Percentiles rank a stretch among this genome's conserved stretches.
phyloP scores from a whole-genome alignment of 2,888 invertebrate genomes.

The Xanthorhoe designata region DNA sequence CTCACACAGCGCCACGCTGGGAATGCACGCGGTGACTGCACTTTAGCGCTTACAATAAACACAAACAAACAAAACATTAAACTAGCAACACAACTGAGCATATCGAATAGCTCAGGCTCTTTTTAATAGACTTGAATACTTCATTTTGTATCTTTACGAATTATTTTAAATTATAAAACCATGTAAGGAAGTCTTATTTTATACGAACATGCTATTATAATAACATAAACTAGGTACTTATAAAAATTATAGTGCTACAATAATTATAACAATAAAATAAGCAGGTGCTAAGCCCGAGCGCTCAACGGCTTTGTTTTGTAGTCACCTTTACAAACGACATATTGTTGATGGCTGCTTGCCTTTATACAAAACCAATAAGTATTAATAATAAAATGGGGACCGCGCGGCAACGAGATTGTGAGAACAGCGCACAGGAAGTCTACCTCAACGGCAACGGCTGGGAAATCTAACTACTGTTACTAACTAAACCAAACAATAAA shows the following conservation, averaged over 20 bases:
- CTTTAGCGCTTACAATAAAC: slow-evolving; percentile 83
- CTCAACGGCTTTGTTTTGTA: slow-evolving; percentile 82
- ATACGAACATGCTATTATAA: background rate
- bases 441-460: slow-evolving; percentile 67
- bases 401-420: slow-evolving; percentile 69
- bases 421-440: slow-evolving; percentile 79
- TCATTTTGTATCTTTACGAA: background rate
- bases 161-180: background rate
- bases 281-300: slow-evolving; percentile 78
- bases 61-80: slow-evolving; percentile 84
- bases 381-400: slow-evolving; percentile 80
- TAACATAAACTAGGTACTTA: background rate
- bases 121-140: slow-evolving; percentile 36
- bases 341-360: slow-evolving; percentile 80
- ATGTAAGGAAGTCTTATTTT: too few relatives aligned
- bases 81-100: slow-evolving; percentile 68
- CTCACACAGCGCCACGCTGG: slow-evolving; percentile 71
- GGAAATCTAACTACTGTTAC: slow-evolving; percentile 43
- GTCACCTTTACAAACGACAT: slow-evolving; percentile 82
- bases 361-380: slow-evolving; percentile 81
- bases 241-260: slow-evolving; percentile 3
- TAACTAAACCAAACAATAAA: slow-evolving; percentile 32
- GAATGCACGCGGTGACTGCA: slow-evolving; percentile 86
- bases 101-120: slow-evolving; percentile 64
- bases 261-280: slow-evolving; percentile 53